Evolutionary conservation across 2,888 invertebrate species (phyloP).

Genomic region (Tetramorium bicarinatum): DNA sequence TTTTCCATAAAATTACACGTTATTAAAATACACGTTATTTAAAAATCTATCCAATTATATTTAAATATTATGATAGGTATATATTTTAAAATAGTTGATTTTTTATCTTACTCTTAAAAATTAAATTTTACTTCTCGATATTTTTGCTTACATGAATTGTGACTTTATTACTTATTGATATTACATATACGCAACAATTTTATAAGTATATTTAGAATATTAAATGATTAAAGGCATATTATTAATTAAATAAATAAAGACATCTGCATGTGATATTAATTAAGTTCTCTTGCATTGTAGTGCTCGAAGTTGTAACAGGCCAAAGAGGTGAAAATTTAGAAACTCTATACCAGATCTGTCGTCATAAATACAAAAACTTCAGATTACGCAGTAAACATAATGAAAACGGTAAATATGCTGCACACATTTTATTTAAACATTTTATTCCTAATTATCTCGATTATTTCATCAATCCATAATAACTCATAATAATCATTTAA

Average conservation of each 20-base stretch:
- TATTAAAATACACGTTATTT: not conserved
- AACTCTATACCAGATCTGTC: constrained; percentile 75
- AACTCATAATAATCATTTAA: not conserved
- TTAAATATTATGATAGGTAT: not conserved
- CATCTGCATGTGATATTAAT: not conserved
- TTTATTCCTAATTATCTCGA: constrained; percentile 4
- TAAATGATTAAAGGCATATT: not conserved
- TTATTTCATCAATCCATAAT: not conserved
- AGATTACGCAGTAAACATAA: not conserved
- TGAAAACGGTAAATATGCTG: constrained; percentile 12
- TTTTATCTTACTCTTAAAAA: not conserved
- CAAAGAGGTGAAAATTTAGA: constrained; percentile 87
- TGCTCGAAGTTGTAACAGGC: constrained; percentile 89
- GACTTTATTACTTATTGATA: not conserved
- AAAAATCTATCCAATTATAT: not conserved
- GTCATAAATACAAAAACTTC: constrained; percentile 50
- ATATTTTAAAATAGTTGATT: too few relatives aligned
- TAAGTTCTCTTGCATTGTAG: constrained; percentile 81
- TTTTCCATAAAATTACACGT: too few relatives aligned
- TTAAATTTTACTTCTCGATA: not conserved
- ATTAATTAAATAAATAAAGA: not conserved
- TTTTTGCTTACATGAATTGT: not conserved
- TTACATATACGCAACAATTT: not conserved
- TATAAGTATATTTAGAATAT: not conserved
- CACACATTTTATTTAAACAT: not conserved